Base-by-base conservation (phyloP, 1,140 invertebrate genomes). In the Anagrus nilaparvatae region DNA sequence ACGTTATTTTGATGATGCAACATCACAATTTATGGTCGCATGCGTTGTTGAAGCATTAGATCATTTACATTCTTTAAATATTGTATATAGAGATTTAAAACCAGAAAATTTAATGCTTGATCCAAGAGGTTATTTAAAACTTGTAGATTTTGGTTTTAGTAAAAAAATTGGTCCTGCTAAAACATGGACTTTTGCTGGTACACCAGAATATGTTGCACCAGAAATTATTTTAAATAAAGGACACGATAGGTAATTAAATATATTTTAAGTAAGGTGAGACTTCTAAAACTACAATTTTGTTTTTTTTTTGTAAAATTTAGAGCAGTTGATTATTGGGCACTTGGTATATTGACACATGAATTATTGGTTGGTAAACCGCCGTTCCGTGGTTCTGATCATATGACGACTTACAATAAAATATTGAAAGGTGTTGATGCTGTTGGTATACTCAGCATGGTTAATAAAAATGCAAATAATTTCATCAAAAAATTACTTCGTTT, bases 91-190 rank as follows among this genome's bases (percentile, higher is more conserved):
- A 53, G 93, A 97, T 69, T 74, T 97, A 10, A 97, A 97, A 61
- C 93, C 92, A 1, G 92, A 97, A 69, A 97, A 97, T 63, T 70
- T 96, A 28, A 81, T 96, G 69, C 68, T 97, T 1, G 86, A 90
- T 55, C 73, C 75, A 29, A 71, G 78, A 38, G 93, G 93, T 40
- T 96, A 94, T 56, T 77, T 95, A 17, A 96, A 96, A 76, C 62
- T 97, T 67, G 88, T 95, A 18, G 95, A 97, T 68, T 97, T 97
- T 70, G 94, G 94, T n/a, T 97, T 97, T 62, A 91, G 93, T 7
- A 97, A 97, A 68, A 77, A 82, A 48, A 72, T 97, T 29, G 74
- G 78, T 3, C 61, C 70, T 3, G 72, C 78, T 29, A 94, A 94
- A 66, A 96, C 95, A 0, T 97, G 89, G 80, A 98, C 95, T 3